A percentile compares a stretch with the other conserved stretches of the same genome.
Evolutionary conservation across 1,140 invertebrate species (phyloP).

Genomic region (Drosophila grimshawi): DNA sequence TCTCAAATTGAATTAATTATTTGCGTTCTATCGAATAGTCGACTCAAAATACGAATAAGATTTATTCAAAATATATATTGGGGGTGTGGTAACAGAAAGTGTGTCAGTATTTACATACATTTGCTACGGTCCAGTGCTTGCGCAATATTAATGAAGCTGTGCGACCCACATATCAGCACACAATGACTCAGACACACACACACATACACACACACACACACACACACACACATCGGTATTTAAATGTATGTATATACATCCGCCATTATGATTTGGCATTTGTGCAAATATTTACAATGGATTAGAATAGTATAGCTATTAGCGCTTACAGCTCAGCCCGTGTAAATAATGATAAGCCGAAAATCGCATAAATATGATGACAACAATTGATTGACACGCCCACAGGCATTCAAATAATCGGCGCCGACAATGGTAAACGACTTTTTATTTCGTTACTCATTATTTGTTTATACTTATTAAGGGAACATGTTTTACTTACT

Average conservation of each 20-base stretch:
- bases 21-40: constrained; percentile 35
- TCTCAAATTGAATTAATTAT: constrained; percentile 52
- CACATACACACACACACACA: constrained; percentile 5
- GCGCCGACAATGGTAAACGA: constrained; percentile 26
- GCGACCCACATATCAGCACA: constrained; percentile 26
- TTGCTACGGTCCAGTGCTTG: constrained; percentile 21
- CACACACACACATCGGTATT: constrained; percentile 3
- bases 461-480: constrained; percentile 19
- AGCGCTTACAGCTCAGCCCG: constrained; percentile 37
- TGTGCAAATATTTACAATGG: constrained; percentile 58
- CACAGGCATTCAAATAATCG: constrained; percentile 19
- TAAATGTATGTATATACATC: not conserved
- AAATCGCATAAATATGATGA: constrained; percentile 62
- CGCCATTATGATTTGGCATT: constrained; percentile 41
- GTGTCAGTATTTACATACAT: constrained; percentile 47
- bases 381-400: constrained; percentile 59
- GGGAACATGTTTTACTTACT: not conserved
- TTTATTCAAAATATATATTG: not conserved
- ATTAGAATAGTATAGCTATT: constrained; percentile 63
- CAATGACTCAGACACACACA: constrained; percentile 15
- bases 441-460: constrained; percentile 48
- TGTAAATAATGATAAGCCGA: constrained; percentile 75
- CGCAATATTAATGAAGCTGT: constrained; percentile 57
- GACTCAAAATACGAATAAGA: constrained; percentile 6
- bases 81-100: constrained; percentile 10